phyloP scores from a whole-genome alignment of 2,113 vertebrate genomes.

The Cyprinus carpio region DNA sequence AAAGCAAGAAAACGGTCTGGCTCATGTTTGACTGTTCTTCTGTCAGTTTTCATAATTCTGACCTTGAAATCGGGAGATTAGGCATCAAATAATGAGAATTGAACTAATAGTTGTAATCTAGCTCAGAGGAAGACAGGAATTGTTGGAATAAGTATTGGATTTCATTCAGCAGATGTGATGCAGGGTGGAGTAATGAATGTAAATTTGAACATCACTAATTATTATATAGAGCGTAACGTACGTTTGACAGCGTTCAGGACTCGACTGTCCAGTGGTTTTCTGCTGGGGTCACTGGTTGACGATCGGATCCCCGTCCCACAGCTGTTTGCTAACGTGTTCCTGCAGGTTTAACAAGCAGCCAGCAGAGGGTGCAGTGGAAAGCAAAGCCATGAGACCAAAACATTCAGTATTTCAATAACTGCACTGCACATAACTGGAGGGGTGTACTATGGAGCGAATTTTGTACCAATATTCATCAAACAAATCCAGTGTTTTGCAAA shows the following conservation, averaged over 20 bases:
- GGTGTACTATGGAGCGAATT: too few relatives aligned
- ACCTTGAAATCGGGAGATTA: too few relatives aligned
- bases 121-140: too few relatives aligned
- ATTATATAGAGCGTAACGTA: conserved; percentile 68
- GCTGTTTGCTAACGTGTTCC: conserved; percentile 97
- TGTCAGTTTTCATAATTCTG: too few relatives aligned
- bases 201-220: neutral
- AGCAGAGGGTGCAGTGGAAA: conserved; percentile 72
- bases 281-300: conserved; percentile 94
- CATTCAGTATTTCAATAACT: neutral
- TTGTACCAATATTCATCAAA: too few relatives aligned
- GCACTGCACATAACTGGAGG: neutral
- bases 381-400: neutral
- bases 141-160: too few relatives aligned
- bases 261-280: conserved; percentile 95
- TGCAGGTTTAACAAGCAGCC: conserved; percentile 66
- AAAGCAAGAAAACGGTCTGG: too few relatives aligned
- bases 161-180: too few relatives aligned
- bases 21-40: too few relatives aligned
- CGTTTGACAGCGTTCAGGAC: conserved; percentile 97
- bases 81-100: too few relatives aligned
- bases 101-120: too few relatives aligned
- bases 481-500: too few relatives aligned
- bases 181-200: neutral
- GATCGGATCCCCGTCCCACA: conserved; percentile 97